Conservation (phyloP, 1,140 invertebrate species). For the Camponotus floridanus region DNA sequence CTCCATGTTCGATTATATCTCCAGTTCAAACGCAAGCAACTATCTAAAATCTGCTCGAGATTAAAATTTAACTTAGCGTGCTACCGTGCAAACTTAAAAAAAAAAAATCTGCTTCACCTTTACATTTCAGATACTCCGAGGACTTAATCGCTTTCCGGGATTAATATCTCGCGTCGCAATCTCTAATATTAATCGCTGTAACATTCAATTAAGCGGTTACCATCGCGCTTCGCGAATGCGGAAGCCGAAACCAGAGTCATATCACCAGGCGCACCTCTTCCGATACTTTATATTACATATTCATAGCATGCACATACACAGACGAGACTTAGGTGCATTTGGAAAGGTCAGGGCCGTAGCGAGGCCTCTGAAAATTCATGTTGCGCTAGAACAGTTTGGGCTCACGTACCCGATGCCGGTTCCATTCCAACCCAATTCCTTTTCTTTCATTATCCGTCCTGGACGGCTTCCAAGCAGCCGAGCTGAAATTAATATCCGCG, state of each 20-base stretch:
- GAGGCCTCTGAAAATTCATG: constrained; percentile 67
- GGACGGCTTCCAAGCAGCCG: constrained; percentile 58
- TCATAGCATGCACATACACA: constrained; percentile 43
- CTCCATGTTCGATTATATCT: constrained; percentile 33
- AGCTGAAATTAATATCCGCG: constrained; percentile 69
- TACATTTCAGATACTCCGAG: background rate
- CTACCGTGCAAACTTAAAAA: constrained; percentile 5
- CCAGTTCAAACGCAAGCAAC: constrained; percentile 36
- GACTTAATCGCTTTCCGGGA: background rate
- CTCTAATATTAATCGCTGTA: constrained; percentile 26
- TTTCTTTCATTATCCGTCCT: constrained; percentile 66
- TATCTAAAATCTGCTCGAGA: constrained; percentile 12
- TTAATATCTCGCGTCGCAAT: constrained; percentile 11
- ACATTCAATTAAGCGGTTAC: constrained; percentile 42
- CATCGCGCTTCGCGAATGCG: background rate
- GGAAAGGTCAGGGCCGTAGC: constrained; percentile 70
- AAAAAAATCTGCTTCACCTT: constrained; percentile 25
- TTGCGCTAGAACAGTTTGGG: background rate
- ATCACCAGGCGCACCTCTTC: background rate
- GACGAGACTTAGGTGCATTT: constrained; percentile 49
- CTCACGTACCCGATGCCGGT: background rate
- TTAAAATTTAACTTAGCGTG: constrained; percentile 15
- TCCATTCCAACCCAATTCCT: constrained; percentile 70
- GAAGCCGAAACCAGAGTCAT: constrained; percentile 6
- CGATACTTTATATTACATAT: constrained; percentile 52